Base-by-base conservation (phyloP, 2,113 vertebrate genomes). In the Tachycineta bicolor region DNA sequence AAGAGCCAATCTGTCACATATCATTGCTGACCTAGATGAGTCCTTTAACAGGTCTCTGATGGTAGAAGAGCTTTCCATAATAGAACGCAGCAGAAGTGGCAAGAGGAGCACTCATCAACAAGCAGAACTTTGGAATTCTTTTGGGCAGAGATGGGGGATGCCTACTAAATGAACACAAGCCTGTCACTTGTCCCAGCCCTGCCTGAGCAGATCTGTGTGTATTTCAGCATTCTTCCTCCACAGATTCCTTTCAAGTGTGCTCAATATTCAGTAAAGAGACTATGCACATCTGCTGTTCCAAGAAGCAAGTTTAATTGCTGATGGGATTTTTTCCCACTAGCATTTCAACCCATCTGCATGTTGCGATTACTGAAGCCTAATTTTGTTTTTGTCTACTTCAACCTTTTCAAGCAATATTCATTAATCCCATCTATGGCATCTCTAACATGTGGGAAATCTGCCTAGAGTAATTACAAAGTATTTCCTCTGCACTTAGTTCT, bases 261-360 rank as follows among this genome's bases (percentile, higher is more conserved):
- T 97, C 94, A 92, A 65, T 91, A 97, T 97, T 96, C 94, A 96
- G 43, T 71, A 91, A 92, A 92, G 63, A 96, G 93, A 81, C 92
- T 84, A 34, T 52, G 78, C 87, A 96, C 97, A 98, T 97, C 97
- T 98, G 98, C 92, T 97, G 91, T 97, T 96, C 91, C 96, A 96
- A 98, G 96, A 98, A 98, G 94, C 95, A 90, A 96, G 74, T 98
- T 96, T 97, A 98, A 98, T 97, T 98, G 97, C 96, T 97, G 94
- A 97, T 97, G 96, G 97, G 92, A 90, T 77, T 41, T 97, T 96
- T 98, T 97, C 92, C 95, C 89, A 52, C 56, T 95, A 97, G 93
- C 96, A 94, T 97, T 97, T 96, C 96, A 94, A 96, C 76, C 96
- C 97, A 97, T 98, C 96, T 98, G 97, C 92, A 96, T 89, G 90